Conservation (phyloP, 2,797 vertebrate species). For the Brachymystax lenok region DNA sequence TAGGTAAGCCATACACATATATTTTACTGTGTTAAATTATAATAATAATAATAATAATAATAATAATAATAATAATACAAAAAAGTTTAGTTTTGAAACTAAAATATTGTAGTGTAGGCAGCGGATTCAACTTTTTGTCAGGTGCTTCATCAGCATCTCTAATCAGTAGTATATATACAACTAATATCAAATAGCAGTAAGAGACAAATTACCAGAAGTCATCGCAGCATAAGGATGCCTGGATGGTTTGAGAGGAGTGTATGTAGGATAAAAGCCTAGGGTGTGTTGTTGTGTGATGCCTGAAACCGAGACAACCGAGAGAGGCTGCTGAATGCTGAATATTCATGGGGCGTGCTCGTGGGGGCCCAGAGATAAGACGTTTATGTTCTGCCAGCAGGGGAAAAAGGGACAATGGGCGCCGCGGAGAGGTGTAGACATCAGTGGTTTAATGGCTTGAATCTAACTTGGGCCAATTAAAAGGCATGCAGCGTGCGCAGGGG, state of each 20-base stretch:
- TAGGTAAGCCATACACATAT: slow-evolving; percentile 47
- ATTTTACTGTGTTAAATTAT: neutral
- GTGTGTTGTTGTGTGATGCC: slow-evolving; percentile 20
- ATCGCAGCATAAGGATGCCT: slow-evolving; percentile 60
- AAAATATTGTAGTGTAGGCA: neutral
- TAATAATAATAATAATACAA: neutral
- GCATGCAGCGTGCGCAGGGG: slow-evolving; percentile 62
- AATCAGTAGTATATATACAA: no score
- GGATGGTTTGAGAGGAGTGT: slow-evolving; percentile 49
- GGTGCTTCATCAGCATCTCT: no score
- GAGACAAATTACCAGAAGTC: slow-evolving; percentile 57
- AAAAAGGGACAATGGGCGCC: slow-evolving; percentile 45
- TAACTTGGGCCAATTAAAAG: slow-evolving; percentile 80
- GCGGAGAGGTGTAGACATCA: slow-evolving; percentile 68
- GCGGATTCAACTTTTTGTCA: neutral
- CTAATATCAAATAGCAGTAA: slow-evolving; percentile 6
- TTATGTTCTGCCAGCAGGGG: slow-evolving; percentile 63
- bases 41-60: neutral
- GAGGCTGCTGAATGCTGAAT: slow-evolving; percentile 60
- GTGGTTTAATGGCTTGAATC: slow-evolving; percentile 80
- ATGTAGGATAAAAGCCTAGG: slow-evolving; percentile 36
- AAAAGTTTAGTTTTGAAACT: neutral
- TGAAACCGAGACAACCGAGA: slow-evolving; percentile 57
- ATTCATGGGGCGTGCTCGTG: slow-evolving; percentile 67
- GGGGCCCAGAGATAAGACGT: slow-evolving; percentile 62